phyloP scores from a whole-genome alignment of 1,140 invertebrate species.

The Diabrotica undecimpunctata region DNA sequence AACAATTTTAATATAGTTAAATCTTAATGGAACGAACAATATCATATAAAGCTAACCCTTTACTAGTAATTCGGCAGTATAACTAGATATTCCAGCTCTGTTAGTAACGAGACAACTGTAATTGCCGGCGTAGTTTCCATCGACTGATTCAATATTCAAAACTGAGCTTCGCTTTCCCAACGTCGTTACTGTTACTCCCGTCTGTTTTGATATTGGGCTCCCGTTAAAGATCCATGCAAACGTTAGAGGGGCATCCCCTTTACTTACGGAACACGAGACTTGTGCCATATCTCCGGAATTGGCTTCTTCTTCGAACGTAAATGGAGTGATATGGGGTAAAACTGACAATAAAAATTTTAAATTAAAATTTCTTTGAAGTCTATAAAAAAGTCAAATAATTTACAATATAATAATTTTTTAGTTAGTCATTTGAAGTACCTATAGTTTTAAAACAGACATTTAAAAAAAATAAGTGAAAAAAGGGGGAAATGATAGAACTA shows the following conservation, averaged over 20 bases:
- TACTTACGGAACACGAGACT: slow-evolving; percentile 67
- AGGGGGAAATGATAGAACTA: too few species aligned
- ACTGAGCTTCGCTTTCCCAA: slow-evolving; percentile 55
- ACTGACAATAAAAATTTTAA: slow-evolving; percentile 44
- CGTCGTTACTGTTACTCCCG: slow-evolving; percentile 46
- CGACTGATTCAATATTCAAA: slow-evolving; percentile 57
- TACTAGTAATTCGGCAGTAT: slow-evolving; percentile 58
- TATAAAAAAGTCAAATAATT: too few species aligned
- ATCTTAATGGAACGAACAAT: too few species aligned
- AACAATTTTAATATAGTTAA: too few species aligned
- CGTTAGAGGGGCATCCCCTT: slow-evolving; percentile 71
- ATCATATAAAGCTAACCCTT: slow-evolving; percentile 54
- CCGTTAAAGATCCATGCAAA: slow-evolving; percentile 59
- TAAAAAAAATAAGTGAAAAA: too few species aligned
- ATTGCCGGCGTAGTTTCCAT: slow-evolving; percentile 57
- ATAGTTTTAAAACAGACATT: too few species aligned
- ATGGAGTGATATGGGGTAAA: slow-evolving; percentile 36
- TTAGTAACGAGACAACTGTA: slow-evolving; percentile 62
- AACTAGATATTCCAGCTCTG: slow-evolving; percentile 48
- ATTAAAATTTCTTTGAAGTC: slow-evolving; percentile 55
- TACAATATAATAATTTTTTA: too few species aligned
- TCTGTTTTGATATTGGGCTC: slow-evolving; percentile 36
- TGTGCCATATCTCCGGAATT: slow-evolving; percentile 69
- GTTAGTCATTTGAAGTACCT: too few species aligned
- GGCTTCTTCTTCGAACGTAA: slow-evolving; percentile 57